Evolutionary conservation across 2,113 vertebrate genomes (phyloP).

Genomic region (Stomatorhinus ivindoensis): DNA sequence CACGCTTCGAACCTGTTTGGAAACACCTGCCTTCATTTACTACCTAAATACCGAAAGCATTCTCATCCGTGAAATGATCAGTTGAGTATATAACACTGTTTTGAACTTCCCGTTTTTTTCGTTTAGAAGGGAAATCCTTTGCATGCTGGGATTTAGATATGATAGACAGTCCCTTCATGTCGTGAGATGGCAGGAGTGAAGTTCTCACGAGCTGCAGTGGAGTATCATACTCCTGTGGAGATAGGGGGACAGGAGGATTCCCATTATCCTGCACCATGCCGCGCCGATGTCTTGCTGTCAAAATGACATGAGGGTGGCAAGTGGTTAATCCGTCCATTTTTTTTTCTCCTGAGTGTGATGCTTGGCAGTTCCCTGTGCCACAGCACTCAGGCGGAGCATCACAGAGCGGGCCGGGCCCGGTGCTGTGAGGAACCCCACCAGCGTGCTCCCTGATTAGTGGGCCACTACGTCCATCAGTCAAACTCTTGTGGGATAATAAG

Average conservation of each 20-base stretch:
- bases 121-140: slow-evolving; percentile 3
- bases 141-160: slow-evolving; percentile 3
- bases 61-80: background rate
- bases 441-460: slow-evolving; percentile 33
- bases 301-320: background rate
- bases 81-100: background rate
- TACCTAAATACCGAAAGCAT: background rate
- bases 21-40: slow-evolving; percentile 62
- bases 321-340: background rate
- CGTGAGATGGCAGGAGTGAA: background rate
- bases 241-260: background rate
- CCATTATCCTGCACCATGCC: background rate
- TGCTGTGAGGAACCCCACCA: slow-evolving; percentile 18
- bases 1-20: slow-evolving; percentile 58
- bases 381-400: background rate
- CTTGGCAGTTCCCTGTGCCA: background rate
- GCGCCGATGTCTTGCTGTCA: background rate
- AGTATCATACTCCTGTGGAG: background rate
- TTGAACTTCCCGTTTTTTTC: slow-evolving; percentile 20
- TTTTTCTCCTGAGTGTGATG: background rate
- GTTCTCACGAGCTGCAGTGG: background rate
- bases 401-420: background rate
- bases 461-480: slow-evolving; percentile 56
- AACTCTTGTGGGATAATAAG: slow-evolving; percentile 63
- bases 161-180: background rate